phyloP scores from a whole-genome alignment of 1,140 invertebrate species.

The Drusus annulatus region DNA sequence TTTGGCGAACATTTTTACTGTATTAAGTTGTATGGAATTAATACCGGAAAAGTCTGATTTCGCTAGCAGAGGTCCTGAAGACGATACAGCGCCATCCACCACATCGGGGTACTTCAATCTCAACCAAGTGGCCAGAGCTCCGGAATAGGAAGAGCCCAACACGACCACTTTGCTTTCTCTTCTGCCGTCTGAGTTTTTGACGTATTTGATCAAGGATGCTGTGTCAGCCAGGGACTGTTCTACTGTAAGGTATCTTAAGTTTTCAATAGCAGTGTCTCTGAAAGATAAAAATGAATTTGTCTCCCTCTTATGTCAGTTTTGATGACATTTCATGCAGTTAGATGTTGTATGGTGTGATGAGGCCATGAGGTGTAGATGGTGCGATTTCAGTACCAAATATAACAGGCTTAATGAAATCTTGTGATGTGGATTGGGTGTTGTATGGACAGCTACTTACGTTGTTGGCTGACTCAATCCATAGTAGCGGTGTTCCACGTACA shows the following conservation, averaged over 20 bases:
- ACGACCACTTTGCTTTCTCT: constrained; percentile 74
- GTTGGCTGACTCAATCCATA: constrained; percentile 86
- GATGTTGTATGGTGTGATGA: too few species aligned
- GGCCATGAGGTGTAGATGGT: too few species aligned
- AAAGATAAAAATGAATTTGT: constrained; percentile 50
- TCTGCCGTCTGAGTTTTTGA: constrained; percentile 68
- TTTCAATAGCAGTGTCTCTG: constrained; percentile 75
- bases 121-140: constrained; percentile 84
- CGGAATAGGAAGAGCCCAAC: constrained; percentile 88
- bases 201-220: constrained; percentile 77
- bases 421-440: too few species aligned
- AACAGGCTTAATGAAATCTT: too few species aligned
- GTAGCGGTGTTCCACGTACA: constrained; percentile 86
- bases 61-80: constrained; percentile 81
- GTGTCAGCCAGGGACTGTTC: constrained; percentile 85
- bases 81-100: constrained; percentile 80
- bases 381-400: too few species aligned
- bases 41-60: constrained; percentile 75
- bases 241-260: constrained; percentile 79
- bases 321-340: too few species aligned
- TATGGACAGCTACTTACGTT: constrained; percentile 67
- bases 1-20: too few species aligned
- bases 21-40: too few species aligned
- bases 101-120: constrained; percentile 84
- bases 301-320: too few species aligned